Evolutionary conservation across 1,140 invertebrate species (phyloP).

Genomic region (Pseudachorutes palmiensis): DNA sequence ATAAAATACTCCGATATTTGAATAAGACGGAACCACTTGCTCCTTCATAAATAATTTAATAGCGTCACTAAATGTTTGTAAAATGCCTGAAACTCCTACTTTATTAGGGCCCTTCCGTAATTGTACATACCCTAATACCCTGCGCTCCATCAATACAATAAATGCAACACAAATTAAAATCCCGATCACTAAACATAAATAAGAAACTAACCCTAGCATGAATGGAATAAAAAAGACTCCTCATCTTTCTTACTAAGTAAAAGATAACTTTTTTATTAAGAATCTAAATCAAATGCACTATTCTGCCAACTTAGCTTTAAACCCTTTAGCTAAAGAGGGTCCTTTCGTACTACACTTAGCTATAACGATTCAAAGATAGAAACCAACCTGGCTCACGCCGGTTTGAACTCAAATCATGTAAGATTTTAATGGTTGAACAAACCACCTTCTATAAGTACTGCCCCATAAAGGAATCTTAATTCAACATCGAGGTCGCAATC

Average conservation of each 20-base stretch:
- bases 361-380: conserved; percentile 53
- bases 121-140: conserved; percentile 59
- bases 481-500: conserved; percentile 72
- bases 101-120: conserved; percentile 54
- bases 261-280: conserved; percentile 26
- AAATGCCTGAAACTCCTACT: conserved; percentile 48
- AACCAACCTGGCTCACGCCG: conserved; percentile 65
- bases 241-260: not conserved
- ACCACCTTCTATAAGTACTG: conserved; percentile 54
- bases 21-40: conserved; percentile 44
- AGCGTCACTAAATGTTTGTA: conserved; percentile 58
- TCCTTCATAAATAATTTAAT: conserved; percentile 59
- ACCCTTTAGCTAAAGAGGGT: conserved; percentile 42
- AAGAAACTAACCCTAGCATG: conserved; percentile 40
- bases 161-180: conserved; percentile 55
- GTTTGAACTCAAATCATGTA: conserved; percentile 71
- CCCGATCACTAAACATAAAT: conserved; percentile 48
- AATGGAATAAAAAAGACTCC: conserved; percentile 36
- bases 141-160: conserved; percentile 60
- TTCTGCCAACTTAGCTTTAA: conserved; percentile 52
- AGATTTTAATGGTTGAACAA: conserved; percentile 67
- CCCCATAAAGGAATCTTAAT: conserved; percentile 58
- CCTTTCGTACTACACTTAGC: conserved; percentile 61
- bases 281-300: conserved; percentile 56
- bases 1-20: conserved; percentile 50